Conservation (phyloP, 2,113 vertebrate genomes). For the Gymnarchus niloticus region DNA sequence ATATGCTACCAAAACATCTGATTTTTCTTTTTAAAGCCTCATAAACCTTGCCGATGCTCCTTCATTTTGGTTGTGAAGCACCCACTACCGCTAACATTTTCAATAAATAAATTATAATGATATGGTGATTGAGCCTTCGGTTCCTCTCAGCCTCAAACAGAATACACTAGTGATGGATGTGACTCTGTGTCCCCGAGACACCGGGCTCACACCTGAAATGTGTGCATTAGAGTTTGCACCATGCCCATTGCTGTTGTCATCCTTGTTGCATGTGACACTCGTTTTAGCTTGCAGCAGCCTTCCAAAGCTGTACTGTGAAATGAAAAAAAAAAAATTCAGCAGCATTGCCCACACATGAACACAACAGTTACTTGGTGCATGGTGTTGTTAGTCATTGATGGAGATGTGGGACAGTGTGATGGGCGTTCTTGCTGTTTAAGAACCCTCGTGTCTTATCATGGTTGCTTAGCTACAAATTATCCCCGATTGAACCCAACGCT, state of each 20-base stretch:
- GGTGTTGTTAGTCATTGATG: not conserved
- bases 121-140: not conserved
- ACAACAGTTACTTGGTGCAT: not conserved
- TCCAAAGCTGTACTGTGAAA: constrained; percentile 14
- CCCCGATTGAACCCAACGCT: not conserved
- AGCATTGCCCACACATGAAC: not conserved
- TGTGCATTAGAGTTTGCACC: not conserved
- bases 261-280: not conserved
- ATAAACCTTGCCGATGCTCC: too few species aligned
- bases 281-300: not conserved
- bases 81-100: not conserved
- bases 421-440: not conserved
- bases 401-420: not conserved
- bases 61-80: not conserved
- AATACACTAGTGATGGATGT: not conserved
- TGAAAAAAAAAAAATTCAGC: not conserved
- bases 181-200: not conserved
- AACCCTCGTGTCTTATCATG: not conserved
- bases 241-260: not conserved
- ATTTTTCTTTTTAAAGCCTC: too few species aligned
- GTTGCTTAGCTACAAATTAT: constrained; percentile 3
- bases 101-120: not conserved
- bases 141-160: not conserved
- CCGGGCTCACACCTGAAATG: not conserved
- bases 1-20: too few species aligned